Conservation (phyloP, 2,888 invertebrate species). For the Apoda limacodes region DNA sequence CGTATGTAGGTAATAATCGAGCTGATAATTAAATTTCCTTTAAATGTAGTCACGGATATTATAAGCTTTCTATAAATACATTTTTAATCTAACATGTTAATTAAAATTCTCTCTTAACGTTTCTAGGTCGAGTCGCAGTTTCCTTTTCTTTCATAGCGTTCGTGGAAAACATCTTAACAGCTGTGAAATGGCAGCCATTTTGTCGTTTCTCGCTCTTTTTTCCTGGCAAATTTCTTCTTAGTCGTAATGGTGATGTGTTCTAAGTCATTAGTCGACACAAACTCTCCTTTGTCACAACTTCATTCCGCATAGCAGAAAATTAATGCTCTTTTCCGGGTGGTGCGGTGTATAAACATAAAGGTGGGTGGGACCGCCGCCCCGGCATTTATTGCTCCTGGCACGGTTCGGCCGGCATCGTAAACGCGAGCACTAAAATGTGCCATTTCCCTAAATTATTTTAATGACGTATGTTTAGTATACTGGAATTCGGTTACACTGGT, state of each 20-base stretch:
- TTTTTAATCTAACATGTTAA: no score
- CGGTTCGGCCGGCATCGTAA: slow-evolving; percentile 43
- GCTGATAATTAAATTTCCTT: no score
- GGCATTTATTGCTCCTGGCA: slow-evolving; percentile 52
- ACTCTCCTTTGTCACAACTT: slow-evolving; percentile 46
- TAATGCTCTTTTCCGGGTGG: slow-evolving; percentile 44
- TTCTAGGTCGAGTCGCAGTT: no score
- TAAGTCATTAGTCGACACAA: slow-evolving; percentile 42
- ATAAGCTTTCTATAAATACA: no score
- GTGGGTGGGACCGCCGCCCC: slow-evolving; percentile 41
- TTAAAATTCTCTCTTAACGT: no score
- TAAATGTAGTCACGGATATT: no score
- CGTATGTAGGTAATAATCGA: no score
- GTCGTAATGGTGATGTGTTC: slow-evolving; percentile 38
- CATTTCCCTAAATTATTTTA: slow-evolving; percentile 58
- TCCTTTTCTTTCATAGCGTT: no score
- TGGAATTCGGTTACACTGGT: slow-evolving; percentile 43
- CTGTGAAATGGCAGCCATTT: no score
- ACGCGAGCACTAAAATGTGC: slow-evolving; percentile 52
- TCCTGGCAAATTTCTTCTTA: slow-evolving; percentile 31
- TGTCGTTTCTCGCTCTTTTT: no score
- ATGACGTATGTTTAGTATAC: slow-evolving; percentile 47
- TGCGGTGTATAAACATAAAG: slow-evolving; percentile 49
- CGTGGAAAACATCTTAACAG: no score
- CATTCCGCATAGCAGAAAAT: slow-evolving; percentile 48